Conservation (phyloP, 53 echinoderm and acorn worm genomes). For the Holothuria leucospilota region DNA sequence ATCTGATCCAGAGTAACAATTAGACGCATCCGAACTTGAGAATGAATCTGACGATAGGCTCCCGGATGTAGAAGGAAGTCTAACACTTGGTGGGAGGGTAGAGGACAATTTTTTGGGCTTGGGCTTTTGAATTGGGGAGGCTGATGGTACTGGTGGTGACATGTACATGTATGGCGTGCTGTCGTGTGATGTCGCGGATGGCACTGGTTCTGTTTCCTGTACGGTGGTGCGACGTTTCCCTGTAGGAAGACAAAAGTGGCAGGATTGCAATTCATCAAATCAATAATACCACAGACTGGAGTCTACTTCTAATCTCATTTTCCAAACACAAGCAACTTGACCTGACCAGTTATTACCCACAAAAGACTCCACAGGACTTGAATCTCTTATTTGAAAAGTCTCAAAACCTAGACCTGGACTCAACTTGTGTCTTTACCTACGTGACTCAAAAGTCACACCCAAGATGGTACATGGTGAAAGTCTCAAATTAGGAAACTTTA, state of each 20-base stretch:
- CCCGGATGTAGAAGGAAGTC: neutral
- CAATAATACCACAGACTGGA: too few species aligned
- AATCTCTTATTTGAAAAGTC: too few species aligned
- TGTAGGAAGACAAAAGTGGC: neutral
- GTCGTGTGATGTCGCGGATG: slow-evolving; percentile 14
- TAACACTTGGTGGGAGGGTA: neutral
- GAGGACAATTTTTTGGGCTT: neutral
- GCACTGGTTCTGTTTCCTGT: neutral
- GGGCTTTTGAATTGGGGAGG: neutral
- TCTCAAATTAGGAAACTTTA: too few species aligned
- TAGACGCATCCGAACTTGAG: neutral
- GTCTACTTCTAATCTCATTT: too few species aligned
- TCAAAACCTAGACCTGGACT: too few species aligned
- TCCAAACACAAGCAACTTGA: too few species aligned
- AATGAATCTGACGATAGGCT: slow-evolving; percentile 1
- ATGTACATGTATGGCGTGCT: slow-evolving; percentile 48
- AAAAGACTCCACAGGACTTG: too few species aligned
- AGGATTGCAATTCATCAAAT: too few species aligned
- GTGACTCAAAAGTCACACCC: too few species aligned
- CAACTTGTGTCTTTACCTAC: too few species aligned
- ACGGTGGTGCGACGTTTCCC: slow-evolving; percentile 26
- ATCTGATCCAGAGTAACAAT: neutral
- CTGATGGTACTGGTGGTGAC: slow-evolving; percentile 35
- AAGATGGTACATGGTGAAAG: too few species aligned
- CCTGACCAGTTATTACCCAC: too few species aligned